phyloP scores from a whole-genome alignment of 2,888 invertebrate genomes.

The Epicampocera succincta region DNA sequence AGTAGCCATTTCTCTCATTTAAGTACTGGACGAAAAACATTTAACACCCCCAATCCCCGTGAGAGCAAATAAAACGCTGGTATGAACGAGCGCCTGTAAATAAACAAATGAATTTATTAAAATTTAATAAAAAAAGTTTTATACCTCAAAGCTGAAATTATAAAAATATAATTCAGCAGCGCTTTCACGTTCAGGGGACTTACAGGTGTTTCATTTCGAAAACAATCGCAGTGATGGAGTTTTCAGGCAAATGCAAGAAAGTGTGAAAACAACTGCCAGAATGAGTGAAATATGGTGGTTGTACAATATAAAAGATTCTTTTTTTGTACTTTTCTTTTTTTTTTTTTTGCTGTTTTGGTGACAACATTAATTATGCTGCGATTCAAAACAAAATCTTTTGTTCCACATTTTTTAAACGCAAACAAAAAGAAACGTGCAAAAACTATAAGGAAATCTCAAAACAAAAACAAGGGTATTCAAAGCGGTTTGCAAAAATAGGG shows the following conservation, averaged over 20 bases:
- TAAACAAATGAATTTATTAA: slow-evolving; percentile 2
- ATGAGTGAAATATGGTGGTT: background rate
- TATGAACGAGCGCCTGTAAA: too few species aligned
- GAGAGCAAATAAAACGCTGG: background rate
- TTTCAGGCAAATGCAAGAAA: slow-evolving; percentile 25
- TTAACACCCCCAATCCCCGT: too few species aligned
- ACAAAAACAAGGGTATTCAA: background rate
- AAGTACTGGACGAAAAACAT: too few species aligned
- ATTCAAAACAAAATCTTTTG: slow-evolving; percentile 40
- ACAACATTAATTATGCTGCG: slow-evolving; percentile 61
- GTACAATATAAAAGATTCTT: background rate
- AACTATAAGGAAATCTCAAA: background rate
- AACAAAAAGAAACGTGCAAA: slow-evolving; percentile 10
- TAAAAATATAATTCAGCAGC: background rate
- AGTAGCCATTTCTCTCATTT: too few species aligned
- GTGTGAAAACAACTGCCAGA: slow-evolving; percentile 33
- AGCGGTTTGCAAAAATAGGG: too few species aligned
- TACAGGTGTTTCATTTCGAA: slow-evolving; percentile 39
- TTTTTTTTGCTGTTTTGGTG: slow-evolving; percentile 29
- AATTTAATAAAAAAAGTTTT: slow-evolving; percentile 26
- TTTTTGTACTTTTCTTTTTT: too few species aligned
- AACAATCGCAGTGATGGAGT: slow-evolving; percentile 12
- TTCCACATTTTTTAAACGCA: slow-evolving; percentile 18
- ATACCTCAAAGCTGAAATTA: slow-evolving; percentile 24
- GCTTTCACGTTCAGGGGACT: background rate